Base-by-base conservation (phyloP, 2,888 invertebrate species). In the Ophioninae sp. region DNA sequence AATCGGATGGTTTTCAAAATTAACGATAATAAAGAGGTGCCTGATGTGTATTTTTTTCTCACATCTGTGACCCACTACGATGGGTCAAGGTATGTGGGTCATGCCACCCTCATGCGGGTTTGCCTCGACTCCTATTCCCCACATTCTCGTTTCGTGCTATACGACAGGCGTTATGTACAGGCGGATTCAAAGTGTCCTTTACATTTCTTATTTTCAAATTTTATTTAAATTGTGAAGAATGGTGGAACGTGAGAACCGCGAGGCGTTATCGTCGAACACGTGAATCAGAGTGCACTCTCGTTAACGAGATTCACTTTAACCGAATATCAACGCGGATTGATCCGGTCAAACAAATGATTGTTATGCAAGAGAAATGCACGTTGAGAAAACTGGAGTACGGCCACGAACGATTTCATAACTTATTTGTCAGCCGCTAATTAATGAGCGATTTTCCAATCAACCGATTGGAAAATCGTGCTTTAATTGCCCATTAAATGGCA, bases 51-150 rank as follows among this genome's bases (percentile, higher is more conserved):
- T 79, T 58, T 61, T 84, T 72, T 81, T 79, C 83, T 78, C 87
- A 88, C 87, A 90, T 89, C 88, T 89, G 90, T 90, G 88, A 90
- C 89, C 86, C 81, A 86, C 74, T 81, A 73, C 90, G 91, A 90
- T 90, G 88, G 91, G 92, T 92, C 92, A 92, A 92, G 92, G 92
- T 92, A 92, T 92, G 89, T 92, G 83, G 91, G 90, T 89, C 90
- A 91, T 86, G 87, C 86, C 89, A 91, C 92, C 92, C 92, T 92
- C 92, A 93, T 93, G 92, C 92, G 92, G 92, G 92, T 86, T 86
- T 87, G 85, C 82, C 84, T 82, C 79, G 79, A 65, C 87, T 75
- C 64, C 78, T 81, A 74, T 74, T 79, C 86, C 64, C 68, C 61
- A 23, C 86, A 85, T 51, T 51, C 51, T 87, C 85, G 79, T 87